Percentiles rank a stretch among this genome's conserved stretches.
Conservation (phyloP, 2,113 vertebrate species). For the Gallinago media region DNA sequence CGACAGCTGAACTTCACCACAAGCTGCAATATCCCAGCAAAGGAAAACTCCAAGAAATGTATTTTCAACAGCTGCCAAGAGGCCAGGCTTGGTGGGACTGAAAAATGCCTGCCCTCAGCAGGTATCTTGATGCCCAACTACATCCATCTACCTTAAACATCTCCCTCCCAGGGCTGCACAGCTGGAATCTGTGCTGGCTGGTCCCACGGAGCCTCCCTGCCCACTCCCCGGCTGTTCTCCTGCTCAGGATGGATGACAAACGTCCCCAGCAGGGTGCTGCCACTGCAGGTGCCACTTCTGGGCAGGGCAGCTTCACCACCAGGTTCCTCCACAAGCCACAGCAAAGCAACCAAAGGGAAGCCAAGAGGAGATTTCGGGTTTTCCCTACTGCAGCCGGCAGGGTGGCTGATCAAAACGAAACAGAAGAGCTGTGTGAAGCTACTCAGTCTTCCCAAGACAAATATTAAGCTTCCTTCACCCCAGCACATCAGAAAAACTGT, state of each 20-base stretch:
- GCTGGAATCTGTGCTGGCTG: fast-evolving
- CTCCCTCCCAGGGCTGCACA: fast-evolving
- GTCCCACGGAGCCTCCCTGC: neutral
- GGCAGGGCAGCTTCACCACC: neutral
- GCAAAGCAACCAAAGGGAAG: neutral
- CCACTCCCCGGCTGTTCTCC: neutral
- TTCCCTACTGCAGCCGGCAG: neutral
- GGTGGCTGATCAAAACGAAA: neutral
- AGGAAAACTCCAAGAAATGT: fast-evolving
- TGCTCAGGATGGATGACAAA: neutral
- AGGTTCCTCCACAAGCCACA: neutral
- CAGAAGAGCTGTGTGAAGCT: neutral
- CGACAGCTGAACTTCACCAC: neutral
- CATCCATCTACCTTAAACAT: fast-evolving
- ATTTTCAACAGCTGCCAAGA: neutral
- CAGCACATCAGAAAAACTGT: neutral
- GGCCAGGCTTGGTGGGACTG: neutral
- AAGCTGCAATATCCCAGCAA: neutral
- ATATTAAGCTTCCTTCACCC: neutral
- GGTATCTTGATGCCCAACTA: neutral
- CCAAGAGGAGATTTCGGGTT: neutral
- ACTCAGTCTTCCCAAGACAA: neutral
- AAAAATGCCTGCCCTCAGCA: fast-evolving
- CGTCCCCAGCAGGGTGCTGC: fast-evolving
- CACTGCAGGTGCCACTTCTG: neutral